These are phyloP conservation scores for Tetrapedia diversipes DNA, from an alignment of 2,888 invertebrate genomes.

Conservation along the genomic window DNA sequence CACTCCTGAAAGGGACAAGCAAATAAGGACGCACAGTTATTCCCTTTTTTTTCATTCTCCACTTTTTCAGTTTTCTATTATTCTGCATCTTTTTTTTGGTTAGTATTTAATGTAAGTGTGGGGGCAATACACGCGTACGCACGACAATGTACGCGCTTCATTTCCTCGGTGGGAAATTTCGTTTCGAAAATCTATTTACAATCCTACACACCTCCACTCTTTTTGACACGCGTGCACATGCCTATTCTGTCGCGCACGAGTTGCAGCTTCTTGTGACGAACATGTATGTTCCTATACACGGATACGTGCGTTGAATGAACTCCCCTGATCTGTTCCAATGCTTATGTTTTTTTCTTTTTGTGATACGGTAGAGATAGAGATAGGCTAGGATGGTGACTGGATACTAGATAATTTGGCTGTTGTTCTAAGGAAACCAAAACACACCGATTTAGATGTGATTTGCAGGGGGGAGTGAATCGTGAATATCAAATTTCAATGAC, in stretches of 20 bases:
- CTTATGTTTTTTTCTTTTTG: slow-evolving; percentile 36
- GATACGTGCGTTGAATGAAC: slow-evolving; percentile 48
- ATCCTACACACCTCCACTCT: slow-evolving; percentile 63
- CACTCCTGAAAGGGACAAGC: slow-evolving; percentile 6
- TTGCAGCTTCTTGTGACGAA: slow-evolving; percentile 39
- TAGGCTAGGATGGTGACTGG: not conserved
- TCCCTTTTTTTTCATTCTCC: not conserved
- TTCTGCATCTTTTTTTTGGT: slow-evolving; percentile 35
- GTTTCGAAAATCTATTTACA: slow-evolving; percentile 75
- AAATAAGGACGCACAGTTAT: slow-evolving; percentile 25
- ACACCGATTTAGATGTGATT: too few species aligned
- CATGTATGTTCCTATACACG: slow-evolving; percentile 46
- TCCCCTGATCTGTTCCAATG: slow-evolving; percentile 19
- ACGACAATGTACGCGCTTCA: slow-evolving; percentile 67
- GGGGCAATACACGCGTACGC: slow-evolving; percentile 53
- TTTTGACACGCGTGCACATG: slow-evolving; percentile 50
- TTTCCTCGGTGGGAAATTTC: slow-evolving; percentile 75
- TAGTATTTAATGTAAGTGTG: slow-evolving; percentile 70
- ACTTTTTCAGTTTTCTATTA: too few species aligned
- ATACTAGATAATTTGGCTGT: not conserved
- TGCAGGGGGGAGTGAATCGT: too few species aligned
- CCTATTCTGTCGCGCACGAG: slow-evolving; percentile 53
- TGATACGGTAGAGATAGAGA: slow-evolving; percentile 3
- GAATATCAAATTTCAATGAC: too few species aligned
- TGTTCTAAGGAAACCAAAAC: too few species aligned